phyloP scores from a whole-genome alignment of 2,113 vertebrate genomes.

The Xiphorhynchus elegans region DNA sequence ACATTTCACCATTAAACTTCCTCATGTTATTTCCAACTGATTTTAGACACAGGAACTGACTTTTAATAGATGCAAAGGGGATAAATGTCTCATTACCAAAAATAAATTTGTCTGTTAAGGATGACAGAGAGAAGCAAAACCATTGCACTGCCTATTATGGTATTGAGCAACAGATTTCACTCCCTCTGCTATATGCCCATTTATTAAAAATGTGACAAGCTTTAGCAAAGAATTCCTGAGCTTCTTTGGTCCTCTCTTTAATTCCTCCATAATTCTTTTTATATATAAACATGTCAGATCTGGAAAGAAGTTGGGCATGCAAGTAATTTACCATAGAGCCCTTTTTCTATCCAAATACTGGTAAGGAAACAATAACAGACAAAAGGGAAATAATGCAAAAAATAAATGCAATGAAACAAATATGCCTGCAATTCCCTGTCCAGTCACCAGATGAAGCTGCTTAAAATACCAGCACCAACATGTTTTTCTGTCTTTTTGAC shows the following conservation, averaged over 20 bases:
- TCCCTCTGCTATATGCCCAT: conserved; percentile 43
- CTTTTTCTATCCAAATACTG: not conserved
- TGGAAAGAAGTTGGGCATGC: not conserved
- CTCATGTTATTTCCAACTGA: conserved; percentile 36
- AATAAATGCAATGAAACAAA: not conserved
- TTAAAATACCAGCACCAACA: not conserved
- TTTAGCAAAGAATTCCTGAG: conserved; percentile 48
- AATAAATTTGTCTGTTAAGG: conserved; percentile 55
- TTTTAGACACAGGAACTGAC: conserved; percentile 35
- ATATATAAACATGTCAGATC: conserved; percentile 45
- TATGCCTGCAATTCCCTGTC: not conserved
- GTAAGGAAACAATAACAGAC: not conserved
- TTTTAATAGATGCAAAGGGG: conserved; percentile 53
- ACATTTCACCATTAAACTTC: not conserved
- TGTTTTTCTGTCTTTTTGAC: not conserved
- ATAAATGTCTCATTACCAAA: conserved; percentile 68
- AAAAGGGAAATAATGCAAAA: conserved; percentile 20
- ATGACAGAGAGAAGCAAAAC: conserved; percentile 37
- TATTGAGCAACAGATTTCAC: conserved; percentile 50
- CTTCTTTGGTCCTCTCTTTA: conserved; percentile 37
- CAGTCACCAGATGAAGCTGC: conserved; percentile 33
- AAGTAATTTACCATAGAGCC: not conserved
- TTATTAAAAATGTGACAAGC: conserved; percentile 54
- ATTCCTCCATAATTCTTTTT: conserved; percentile 46
- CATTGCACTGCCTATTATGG: conserved; percentile 68